Evolutionary conservation across 2,797 vertebrate genomes (phyloP).

Genomic region (Yasuhikotakia modesta): DNA sequence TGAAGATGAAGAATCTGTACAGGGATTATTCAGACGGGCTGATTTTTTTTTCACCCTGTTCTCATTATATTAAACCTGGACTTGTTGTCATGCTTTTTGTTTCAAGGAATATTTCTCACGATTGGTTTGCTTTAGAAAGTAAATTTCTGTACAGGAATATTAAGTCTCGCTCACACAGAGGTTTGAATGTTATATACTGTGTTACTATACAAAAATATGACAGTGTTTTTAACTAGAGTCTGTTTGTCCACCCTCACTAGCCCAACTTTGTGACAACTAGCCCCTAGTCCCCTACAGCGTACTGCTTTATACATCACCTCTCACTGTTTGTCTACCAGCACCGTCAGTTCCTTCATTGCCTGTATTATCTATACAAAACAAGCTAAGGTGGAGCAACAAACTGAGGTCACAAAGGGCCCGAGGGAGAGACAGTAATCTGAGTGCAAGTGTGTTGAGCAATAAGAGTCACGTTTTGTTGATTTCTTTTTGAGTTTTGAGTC

Average conservation of each 20-base stretch:
- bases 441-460: constrained; percentile 27
- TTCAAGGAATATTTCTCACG: background rate
- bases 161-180: background rate
- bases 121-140: background rate
- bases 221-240: too few relatives aligned
- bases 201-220: too few relatives aligned
- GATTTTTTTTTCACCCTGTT: too few relatives aligned
- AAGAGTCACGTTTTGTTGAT: background rate
- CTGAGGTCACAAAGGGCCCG: background rate
- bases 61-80: background rate
- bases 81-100: background rate
- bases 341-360: background rate
- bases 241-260: too few relatives aligned
- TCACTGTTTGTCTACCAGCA: background rate
- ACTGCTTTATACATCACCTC: background rate
- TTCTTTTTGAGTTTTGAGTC: background rate
- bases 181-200: too few relatives aligned
- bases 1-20: constrained; percentile 25
- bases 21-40: background rate
- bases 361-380: constrained; percentile 2
- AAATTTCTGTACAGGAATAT: background rate
- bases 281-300: background rate
- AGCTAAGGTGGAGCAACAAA: constrained; percentile 8
- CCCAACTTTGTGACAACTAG: too few relatives aligned
- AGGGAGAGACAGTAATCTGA: constrained; percentile 13